Evolutionary conservation across 2,888 invertebrate species (phyloP).

Genomic region (Dugesia japonica): DNA sequence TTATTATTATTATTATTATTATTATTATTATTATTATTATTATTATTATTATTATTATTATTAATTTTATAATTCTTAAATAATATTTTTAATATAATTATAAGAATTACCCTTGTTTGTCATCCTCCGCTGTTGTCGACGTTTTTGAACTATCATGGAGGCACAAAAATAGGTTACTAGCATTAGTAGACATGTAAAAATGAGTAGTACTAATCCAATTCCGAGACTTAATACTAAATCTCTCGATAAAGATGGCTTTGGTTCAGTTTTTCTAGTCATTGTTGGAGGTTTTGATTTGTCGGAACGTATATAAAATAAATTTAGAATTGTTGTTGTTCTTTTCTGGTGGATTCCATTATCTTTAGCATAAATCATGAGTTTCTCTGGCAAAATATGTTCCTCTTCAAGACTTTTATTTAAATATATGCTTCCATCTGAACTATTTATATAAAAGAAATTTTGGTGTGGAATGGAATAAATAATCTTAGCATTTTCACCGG

Average conservation of each 20-base stretch:
- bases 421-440: not conserved
- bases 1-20: too few relatives aligned
- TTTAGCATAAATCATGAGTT: not conserved
- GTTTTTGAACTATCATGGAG: not conserved
- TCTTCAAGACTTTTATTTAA: not conserved
- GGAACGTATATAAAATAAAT: not conserved
- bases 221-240: conserved; percentile 26
- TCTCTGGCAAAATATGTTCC: not conserved
- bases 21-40: too few relatives aligned
- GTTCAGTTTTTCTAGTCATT: conserved; percentile 3
- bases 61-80: too few relatives aligned
- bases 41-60: too few relatives aligned
- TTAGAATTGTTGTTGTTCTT: not conserved
- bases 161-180: conserved; percentile 23
- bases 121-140: not conserved
- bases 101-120: not conserved
- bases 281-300: not conserved
- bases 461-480: not conserved
- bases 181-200: conserved; percentile 24
- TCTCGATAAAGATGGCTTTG: not conserved
- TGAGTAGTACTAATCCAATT: conserved; percentile 24
- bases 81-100: too few relatives aligned
- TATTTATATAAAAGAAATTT: not conserved
- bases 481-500: conserved; percentile 12
- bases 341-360: not conserved